Conservation (phyloP, 2,113 vertebrate species). For the Uria lomvia region DNA sequence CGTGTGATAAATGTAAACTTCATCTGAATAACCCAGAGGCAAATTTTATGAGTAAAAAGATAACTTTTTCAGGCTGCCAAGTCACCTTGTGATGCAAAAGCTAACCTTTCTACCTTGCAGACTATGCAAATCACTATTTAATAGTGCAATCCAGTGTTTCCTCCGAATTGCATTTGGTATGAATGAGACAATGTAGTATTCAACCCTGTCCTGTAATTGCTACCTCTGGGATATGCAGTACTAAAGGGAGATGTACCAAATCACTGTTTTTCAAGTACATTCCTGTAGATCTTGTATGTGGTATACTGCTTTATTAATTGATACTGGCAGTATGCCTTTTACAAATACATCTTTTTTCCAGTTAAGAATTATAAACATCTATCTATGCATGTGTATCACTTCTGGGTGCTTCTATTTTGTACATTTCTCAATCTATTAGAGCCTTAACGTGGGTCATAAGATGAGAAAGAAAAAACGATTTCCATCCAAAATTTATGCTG, state of each 20-base stretch:
- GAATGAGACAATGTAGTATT: not conserved
- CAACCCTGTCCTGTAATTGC: not conserved
- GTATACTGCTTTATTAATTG: not conserved
- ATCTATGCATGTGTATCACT: not conserved
- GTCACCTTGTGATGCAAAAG: not conserved
- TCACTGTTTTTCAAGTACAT: not conserved
- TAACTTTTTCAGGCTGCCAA: not conserved
- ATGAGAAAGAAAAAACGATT: not conserved
- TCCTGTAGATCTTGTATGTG: not conserved
- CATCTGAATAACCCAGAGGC: not conserved
- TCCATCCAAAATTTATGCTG: not conserved
- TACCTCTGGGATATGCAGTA: not conserved
- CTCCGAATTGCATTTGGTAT: not conserved
- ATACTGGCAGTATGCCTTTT: not conserved
- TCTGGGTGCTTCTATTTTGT: not conserved
- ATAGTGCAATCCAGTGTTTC: not conserved
- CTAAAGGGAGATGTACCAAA: not conserved
- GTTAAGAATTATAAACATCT: not conserved
- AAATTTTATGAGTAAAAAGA: not conserved
- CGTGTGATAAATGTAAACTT: not conserved
- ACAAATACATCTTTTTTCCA: not conserved
- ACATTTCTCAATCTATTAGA: not conserved
- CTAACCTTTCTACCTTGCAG: not conserved
- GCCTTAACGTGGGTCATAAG: not conserved
- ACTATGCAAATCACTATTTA: not conserved